phyloP scores from a whole-genome alignment of 2,888 invertebrate genomes.

The Cephus sareptanus region DNA sequence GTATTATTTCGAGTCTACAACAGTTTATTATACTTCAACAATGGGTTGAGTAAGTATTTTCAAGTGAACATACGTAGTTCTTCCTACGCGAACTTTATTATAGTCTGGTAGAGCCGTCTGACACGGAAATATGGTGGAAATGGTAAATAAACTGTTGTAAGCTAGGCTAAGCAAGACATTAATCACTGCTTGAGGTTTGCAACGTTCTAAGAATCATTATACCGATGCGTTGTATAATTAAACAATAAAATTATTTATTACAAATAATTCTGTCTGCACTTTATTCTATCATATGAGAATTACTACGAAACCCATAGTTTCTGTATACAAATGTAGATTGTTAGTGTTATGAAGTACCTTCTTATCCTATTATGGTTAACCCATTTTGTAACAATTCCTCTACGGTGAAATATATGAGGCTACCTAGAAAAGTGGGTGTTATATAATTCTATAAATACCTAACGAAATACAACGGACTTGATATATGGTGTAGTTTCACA shows the following conservation, averaged over 20 bases:
- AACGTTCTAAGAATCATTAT: slow-evolving; percentile 57
- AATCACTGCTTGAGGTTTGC: slow-evolving; percentile 60
- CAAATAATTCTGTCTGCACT: slow-evolving; percentile 23
- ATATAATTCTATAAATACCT: not conserved
- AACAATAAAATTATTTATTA: slow-evolving; percentile 64
- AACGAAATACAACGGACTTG: not conserved
- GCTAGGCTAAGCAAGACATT: slow-evolving; percentile 51
- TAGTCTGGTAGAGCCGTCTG: not conserved
- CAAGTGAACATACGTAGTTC: not conserved
- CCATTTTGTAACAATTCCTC: not conserved
- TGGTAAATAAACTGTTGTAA: slow-evolving; percentile 37
- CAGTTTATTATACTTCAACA: slow-evolving; percentile 3
- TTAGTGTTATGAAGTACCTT: not conserved
- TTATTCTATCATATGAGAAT: not conserved
- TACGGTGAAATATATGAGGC: not conserved
- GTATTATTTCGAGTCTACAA: not conserved
- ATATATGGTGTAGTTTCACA: not conserved
- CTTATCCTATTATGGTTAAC: not conserved
- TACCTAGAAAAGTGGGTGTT: not conserved
- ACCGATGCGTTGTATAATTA: slow-evolving; percentile 61
- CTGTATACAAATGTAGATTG: not conserved
- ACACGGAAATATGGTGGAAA: not conserved
- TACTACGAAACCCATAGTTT: not conserved
- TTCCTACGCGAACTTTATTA: not conserved
- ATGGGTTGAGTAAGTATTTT: not conserved